Evolutionary conservation across 2,113 vertebrate genomes (phyloP).

Genomic region (Setophaga kirtlandii): DNA sequence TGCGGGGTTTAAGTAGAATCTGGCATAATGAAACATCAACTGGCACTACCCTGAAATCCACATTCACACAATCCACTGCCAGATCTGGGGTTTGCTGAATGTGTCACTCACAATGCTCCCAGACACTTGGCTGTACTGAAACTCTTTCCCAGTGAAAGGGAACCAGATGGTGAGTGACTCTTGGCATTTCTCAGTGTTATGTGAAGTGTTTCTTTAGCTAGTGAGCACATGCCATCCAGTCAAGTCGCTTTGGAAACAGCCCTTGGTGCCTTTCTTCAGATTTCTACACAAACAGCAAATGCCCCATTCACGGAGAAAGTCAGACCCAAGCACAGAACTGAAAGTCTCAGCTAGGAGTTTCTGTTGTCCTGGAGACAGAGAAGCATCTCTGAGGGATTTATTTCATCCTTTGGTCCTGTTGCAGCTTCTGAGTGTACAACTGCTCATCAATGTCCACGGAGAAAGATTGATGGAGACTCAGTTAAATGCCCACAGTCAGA

Average conservation of each 20-base stretch:
- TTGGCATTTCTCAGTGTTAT: constrained; percentile 21
- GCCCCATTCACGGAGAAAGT: background rate
- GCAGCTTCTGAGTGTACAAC: background rate
- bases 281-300: background rate
- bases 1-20: constrained; percentile 7
- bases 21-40: constrained; percentile 25
- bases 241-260: constrained; percentile 15
- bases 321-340: background rate
- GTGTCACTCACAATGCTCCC: constrained; percentile 21
- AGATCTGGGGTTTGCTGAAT: constrained; percentile 34
- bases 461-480: background rate
- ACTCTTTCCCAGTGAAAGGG: constrained; percentile 1
- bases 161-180: constrained; percentile 51
- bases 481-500: background rate
- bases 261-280: background rate
- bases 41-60: constrained; percentile 44
- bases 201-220: constrained; percentile 52
- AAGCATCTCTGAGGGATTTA: background rate
- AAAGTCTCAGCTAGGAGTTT: background rate
- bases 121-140: constrained; percentile 30
- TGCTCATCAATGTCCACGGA: background rate
- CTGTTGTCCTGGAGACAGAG: background rate
- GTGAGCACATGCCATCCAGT: background rate
- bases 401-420: background rate
- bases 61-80: constrained; percentile 26